phyloP scores from a whole-genome alignment of 2,113 vertebrate genomes.

The Ceyx margarethae region DNA sequence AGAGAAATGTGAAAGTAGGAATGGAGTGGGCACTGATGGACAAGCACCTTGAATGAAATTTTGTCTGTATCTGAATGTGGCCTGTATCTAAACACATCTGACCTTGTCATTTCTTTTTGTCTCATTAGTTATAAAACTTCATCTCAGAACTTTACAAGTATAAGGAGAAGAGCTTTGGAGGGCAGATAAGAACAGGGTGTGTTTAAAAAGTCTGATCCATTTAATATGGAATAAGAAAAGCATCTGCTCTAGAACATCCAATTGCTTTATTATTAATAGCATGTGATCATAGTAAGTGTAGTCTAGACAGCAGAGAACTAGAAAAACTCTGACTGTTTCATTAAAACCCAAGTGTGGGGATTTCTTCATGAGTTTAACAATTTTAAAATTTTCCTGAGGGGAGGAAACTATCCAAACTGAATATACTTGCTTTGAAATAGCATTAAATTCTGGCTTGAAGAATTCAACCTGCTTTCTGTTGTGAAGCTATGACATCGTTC shows the following conservation, averaged over 20 bases:
- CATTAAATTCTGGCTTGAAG: neutral
- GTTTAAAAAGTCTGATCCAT: neutral
- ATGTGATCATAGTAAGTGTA: accelerated
- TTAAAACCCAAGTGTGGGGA: neutral
- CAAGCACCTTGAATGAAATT: neutral
- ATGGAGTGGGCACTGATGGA: neutral
- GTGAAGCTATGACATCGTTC: neutral
- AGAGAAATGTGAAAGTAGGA: neutral
- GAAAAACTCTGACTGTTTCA: neutral
- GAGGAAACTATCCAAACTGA: neutral
- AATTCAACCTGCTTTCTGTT: neutral
- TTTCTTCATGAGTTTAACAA: neutral
- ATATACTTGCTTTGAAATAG: neutral
- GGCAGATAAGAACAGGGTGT: neutral
- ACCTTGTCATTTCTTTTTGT: neutral
- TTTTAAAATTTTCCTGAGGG: neutral
- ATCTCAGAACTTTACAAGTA: neutral
- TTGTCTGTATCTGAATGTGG: neutral
- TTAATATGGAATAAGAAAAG: neutral
- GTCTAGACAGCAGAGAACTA: neutral
- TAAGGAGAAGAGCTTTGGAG: neutral
- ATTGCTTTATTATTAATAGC: neutral
- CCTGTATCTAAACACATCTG: neutral
- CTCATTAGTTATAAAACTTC: neutral
- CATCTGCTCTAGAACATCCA: neutral